Evolutionary conservation across 2,888 invertebrate genomes (phyloP), one percentile per base, ranked within the genome.

Genomic region (Gisinianus flammeolus): DNA sequence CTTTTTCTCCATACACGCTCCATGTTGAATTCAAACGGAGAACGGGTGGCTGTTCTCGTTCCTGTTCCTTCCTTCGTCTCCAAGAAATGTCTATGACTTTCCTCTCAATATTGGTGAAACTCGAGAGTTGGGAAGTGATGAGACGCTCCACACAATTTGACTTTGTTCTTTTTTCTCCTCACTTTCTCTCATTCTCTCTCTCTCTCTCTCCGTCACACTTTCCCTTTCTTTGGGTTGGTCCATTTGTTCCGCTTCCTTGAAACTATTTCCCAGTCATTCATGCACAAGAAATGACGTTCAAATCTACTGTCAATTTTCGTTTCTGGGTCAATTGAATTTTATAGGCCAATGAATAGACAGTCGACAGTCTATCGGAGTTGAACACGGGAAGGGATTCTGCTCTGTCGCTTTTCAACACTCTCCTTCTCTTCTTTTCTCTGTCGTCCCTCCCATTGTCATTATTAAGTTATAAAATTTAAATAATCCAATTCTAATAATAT

Each of bases 251-350:
- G 5, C 64, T 64, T 64, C 28, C 26, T 64, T 26, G 2, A 26
- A 26, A 64, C 26, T 26, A 16, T 26, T 28, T 16, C 19, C 64
- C 4, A 64, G 26, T 26, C 16, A 26, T 6, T 64, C 64, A 64
- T 64, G 28, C 64, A 64, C 24, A 64, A 28, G 28, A 28, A 26
- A 64, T 64, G 28, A 28, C 24, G 64, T 28, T 44, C 6, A 44
- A 44, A 44, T 44, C 26, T 26, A 64, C 64, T 64, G 64, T 64
- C 64, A 26, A 64, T 26, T 1, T 64, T 28, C 26, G 2, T 2
- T 6, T 58, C 10, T 58, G 64, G 26, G 64, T 64, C 64, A 64
- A 64, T 64, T 64, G 26, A 64, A 64, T 64, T 26, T 64, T 28
- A 26, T 26, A 28, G 30, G 26, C 28, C 64, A 16, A 58, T 64